Evolutionary conservation across 1,140 invertebrate genomes (phyloP).

Genomic region (Steinernema khuongi): DNA sequence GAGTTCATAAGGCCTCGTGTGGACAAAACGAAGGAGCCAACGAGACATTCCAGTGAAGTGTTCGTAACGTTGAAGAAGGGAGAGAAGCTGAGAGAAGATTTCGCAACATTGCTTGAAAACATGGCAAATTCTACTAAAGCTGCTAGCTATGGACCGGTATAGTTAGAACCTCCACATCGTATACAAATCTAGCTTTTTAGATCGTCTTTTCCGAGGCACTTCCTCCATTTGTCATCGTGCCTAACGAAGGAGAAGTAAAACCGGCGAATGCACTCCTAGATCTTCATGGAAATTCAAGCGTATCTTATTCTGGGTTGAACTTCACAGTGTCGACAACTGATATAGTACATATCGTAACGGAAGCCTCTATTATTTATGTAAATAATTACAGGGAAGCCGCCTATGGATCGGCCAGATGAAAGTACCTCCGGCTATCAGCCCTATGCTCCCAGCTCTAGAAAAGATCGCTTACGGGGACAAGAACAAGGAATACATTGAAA

Average conservation of each 20-base stretch:
- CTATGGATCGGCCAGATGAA: conserved; percentile 7
- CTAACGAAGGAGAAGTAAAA: conserved; percentile 53
- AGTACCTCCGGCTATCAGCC: background rate
- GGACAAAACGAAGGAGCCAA: conserved; percentile 42
- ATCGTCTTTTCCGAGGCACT: background rate
- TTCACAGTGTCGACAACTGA: conserved; percentile 15
- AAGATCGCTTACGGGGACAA: conserved; percentile 20
- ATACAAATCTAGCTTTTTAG: background rate
- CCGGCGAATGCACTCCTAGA: conserved; percentile 21
- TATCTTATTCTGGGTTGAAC: conserved; percentile 15
- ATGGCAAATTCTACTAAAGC: background rate
- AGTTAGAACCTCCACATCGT: background rate
- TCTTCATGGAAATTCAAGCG: background rate
- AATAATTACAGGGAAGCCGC: conserved; percentile 10
- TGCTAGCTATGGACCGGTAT: background rate
- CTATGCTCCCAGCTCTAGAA: background rate
- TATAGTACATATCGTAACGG: no score
- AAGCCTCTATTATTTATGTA: no score
- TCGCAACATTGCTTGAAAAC: background rate
- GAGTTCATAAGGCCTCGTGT: conserved; percentile 42
- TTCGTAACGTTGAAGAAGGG: conserved; percentile 5
- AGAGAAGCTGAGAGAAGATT: background rate
- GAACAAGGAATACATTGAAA: conserved; percentile 44
- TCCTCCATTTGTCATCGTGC: conserved; percentile 28
- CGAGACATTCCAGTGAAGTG: conserved; percentile 35